Conservation (phyloP, 1,140 invertebrate species). For the Galleria mellonella region DNA sequence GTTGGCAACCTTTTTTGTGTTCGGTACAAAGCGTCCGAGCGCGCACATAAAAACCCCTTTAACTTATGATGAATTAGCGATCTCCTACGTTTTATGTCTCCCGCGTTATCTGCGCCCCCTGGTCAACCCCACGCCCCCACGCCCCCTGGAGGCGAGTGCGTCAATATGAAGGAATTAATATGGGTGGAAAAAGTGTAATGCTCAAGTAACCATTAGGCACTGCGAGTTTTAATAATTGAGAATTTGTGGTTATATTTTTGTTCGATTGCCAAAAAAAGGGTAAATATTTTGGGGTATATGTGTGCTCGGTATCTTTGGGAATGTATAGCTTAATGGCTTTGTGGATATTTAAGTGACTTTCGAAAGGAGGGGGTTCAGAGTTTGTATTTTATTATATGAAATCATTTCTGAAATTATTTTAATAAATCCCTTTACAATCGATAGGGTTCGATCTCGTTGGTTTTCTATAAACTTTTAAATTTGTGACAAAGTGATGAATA, state of each 20-base stretch:
- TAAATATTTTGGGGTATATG: no score
- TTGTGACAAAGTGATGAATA: no score
- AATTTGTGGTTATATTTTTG: not conserved
- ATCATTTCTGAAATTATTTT: no score
- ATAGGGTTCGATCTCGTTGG: no score
- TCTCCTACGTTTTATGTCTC: slow-evolving; percentile 72
- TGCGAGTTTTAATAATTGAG: slow-evolving; percentile 11
- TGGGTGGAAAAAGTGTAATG: slow-evolving; percentile 50
- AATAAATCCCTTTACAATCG: no score
- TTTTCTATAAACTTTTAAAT: no score
- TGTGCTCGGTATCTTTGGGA: no score
- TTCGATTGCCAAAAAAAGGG: no score
- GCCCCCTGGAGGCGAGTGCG: slow-evolving; percentile 25
- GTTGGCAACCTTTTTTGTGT: slow-evolving; percentile 49
- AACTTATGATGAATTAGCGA: slow-evolving; percentile 75
- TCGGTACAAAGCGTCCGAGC: slow-evolving; percentile 52
- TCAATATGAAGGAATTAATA: slow-evolving; percentile 71
- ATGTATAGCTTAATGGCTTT: no score
- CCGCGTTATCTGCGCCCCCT: slow-evolving; percentile 48
- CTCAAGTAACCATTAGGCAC: slow-evolving; percentile 12
- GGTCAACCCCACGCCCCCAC: slow-evolving; percentile 22
- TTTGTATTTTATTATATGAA: no score
- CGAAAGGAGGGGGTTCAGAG: no score
- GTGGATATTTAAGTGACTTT: no score
- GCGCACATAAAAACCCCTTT: slow-evolving; percentile 72